Evolutionary conservation across 2,888 invertebrate genomes (phyloP).

Genomic region (Eubasilissa splendida): DNA sequence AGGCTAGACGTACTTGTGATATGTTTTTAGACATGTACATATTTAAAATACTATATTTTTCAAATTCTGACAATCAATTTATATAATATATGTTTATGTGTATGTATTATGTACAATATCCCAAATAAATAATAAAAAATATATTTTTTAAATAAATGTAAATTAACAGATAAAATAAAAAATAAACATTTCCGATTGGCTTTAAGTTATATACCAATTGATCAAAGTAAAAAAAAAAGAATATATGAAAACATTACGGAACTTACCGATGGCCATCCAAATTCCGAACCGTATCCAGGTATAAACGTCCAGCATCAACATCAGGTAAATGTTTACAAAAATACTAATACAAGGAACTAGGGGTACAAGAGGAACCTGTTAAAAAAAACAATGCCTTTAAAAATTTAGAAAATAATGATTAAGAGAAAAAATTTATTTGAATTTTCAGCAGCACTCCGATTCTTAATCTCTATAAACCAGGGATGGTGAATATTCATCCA

Average conservation of each 20-base stretch:
- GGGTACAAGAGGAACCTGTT: constrained; percentile 88
- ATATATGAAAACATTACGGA: constrained; percentile 26
- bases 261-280: constrained; percentile 86
- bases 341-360: constrained; percentile 86
- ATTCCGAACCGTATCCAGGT: constrained; percentile 90
- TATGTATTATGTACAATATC: background rate
- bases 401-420: background rate
- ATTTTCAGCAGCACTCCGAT: too few relatives aligned
- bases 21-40: too few relatives aligned
- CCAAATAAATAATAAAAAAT: background rate
- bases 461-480: too few relatives aligned
- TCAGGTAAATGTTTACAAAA: constrained; percentile 87
- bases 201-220: too few relatives aligned
- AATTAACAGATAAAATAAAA: background rate
- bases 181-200: background rate
- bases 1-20: too few relatives aligned
- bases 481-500: too few relatives aligned
- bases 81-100: background rate
- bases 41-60: too few relatives aligned
- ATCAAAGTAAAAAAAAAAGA: background rate
- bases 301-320: constrained; percentile 82
- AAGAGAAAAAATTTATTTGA: too few relatives aligned
- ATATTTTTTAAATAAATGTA: background rate
- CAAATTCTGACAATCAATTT: too few relatives aligned
- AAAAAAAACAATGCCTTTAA: constrained; percentile 55